Percentiles rank a stretch among this genome's conserved stretches.
These are phyloP conservation scores for Heteromurus nitidus DNA, from an alignment of 2,888 invertebrate genomes.

Conservation along the genomic window DNA sequence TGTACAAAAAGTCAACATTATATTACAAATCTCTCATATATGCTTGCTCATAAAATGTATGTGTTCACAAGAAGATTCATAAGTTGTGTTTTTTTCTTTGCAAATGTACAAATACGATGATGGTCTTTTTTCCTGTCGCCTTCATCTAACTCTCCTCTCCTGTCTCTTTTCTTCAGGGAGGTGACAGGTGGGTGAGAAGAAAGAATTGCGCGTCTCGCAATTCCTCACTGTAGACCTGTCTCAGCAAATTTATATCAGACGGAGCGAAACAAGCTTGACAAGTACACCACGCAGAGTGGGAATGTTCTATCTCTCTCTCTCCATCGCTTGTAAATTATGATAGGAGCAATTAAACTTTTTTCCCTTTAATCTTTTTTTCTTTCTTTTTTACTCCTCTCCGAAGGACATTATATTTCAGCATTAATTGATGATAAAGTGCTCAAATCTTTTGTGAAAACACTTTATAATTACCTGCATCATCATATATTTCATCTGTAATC, in stretches of 20 bases:
- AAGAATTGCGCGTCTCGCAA: constrained; percentile 34
- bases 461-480: constrained; percentile 46
- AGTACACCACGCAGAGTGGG: not conserved
- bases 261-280: constrained; percentile 1
- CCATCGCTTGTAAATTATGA: constrained; percentile 1
- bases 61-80: not conserved
- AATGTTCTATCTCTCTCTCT: not conserved
- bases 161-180: constrained; percentile 19
- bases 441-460: constrained; percentile 11
- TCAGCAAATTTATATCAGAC: constrained; percentile 52
- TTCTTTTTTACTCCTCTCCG: constrained; percentile 4
- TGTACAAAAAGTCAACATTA: constrained; percentile 34
- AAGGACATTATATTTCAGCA: constrained; percentile 40
- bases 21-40: constrained; percentile 13
- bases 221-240: constrained; percentile 50
- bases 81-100: too few relatives aligned
- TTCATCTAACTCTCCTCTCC: not conserved
- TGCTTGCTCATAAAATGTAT: constrained; percentile 1
- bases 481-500: constrained; percentile 11
- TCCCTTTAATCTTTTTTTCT: constrained; percentile 15
- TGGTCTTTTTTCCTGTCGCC: too few relatives aligned
- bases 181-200: constrained; percentile 64
- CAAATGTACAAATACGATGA: too few relatives aligned
- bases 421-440: constrained; percentile 33
- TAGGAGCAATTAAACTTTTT: constrained; percentile 36